These are phyloP conservation scores for Siniperca scherzeri DNA, from an alignment of 2,797 vertebrate genomes.

Conservation along the genomic window DNA sequence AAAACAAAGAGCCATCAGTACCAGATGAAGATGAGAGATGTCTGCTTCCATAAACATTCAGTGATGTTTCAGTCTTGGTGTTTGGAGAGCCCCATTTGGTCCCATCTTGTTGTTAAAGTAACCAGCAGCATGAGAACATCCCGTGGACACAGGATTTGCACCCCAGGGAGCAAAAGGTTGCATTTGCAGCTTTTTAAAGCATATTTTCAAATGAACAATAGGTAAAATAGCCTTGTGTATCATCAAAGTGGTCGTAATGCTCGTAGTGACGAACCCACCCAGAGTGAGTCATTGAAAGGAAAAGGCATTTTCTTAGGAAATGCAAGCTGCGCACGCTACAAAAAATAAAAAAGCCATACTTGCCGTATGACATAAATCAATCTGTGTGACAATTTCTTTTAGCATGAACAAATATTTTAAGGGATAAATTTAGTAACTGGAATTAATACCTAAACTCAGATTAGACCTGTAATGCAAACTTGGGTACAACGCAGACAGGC, in stretches of 20 bases:
- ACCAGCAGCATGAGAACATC: not conserved
- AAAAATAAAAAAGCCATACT: not conserved
- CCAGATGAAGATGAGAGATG: not conserved
- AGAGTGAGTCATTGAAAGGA: not conserved
- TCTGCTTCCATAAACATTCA: not conserved
- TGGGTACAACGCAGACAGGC: not conserved
- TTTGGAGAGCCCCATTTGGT: not conserved
- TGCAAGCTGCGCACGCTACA: not conserved
- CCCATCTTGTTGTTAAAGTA: not conserved
- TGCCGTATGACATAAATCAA: not conserved
- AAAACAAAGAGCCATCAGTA: not conserved
- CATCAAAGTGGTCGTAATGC: not conserved
- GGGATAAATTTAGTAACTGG: not conserved
- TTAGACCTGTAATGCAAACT: conserved; percentile 18
- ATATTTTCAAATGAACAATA: not conserved
- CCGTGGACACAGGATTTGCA: not conserved
- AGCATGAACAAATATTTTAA: not conserved
- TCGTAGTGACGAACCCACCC: not conserved
- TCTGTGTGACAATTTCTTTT: not conserved
- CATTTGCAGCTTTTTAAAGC: not conserved
- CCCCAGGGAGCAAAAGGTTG: not conserved
- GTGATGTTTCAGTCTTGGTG: not conserved
- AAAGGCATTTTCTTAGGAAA: not conserved
- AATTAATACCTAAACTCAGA: conserved; percentile 12
- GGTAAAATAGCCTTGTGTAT: not conserved